Evolutionary conservation across 2,888 invertebrate genomes (phyloP).

Genomic region (Stramonita haemastoma): DNA sequence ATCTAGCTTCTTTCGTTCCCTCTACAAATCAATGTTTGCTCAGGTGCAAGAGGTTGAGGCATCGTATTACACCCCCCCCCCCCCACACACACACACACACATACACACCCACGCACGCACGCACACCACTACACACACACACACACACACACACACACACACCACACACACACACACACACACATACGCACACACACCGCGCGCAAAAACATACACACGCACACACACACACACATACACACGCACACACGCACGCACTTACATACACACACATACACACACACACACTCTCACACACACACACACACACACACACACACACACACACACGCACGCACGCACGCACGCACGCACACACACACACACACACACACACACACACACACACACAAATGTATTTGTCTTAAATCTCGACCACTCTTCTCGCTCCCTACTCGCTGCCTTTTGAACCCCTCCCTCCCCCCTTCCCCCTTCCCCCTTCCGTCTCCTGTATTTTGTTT

Average conservation of each 20-base stretch:
- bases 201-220: no score
- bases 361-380: not conserved
- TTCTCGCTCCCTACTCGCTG: not conserved
- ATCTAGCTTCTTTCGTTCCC: not conserved
- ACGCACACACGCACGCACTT: not conserved
- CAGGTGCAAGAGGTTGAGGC: not conserved
- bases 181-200: not conserved
- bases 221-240: not conserved
- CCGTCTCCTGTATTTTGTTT: not conserved
- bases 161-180: not conserved
- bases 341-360: not conserved
- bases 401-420: not conserved
- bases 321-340: not conserved
- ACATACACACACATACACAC: not conserved
- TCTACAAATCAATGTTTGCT: not conserved
- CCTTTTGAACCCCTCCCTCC: no score
- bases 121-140: no score
- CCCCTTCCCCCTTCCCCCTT: not conserved
- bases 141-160: not conserved
- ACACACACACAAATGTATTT: not conserved
- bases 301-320: not conserved
- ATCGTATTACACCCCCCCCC: not conserved
- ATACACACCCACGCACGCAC: no score
- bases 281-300: not conserved
- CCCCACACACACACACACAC: not conserved